A percentile compares a stretch with the other conserved stretches of the same genome.
phyloP scores from a whole-genome alignment of 1,140 invertebrate species.

The Camponotus floridanus region DNA sequence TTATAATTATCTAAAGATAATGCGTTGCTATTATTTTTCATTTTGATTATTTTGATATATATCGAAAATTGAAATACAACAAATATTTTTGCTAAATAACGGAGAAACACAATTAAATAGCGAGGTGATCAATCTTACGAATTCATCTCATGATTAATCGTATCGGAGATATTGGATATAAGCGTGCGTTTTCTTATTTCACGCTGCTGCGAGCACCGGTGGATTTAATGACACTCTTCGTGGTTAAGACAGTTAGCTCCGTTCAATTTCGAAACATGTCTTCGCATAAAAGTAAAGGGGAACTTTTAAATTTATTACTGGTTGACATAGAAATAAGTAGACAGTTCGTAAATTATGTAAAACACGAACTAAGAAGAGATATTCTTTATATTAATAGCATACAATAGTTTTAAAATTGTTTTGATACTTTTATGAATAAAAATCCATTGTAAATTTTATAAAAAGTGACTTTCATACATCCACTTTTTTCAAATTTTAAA shows the following conservation, averaged over 20 bases:
- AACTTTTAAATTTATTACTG: conserved; percentile 35
- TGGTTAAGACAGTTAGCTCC: background rate
- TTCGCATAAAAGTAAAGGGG: conserved; percentile 15
- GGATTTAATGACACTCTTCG: conserved; percentile 1
- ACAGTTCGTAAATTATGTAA: background rate
- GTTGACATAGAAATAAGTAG: background rate
- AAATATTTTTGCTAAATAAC: conserved; percentile 16
- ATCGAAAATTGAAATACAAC: background rate
- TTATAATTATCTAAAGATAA: conserved; percentile 24
- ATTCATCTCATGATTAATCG: background rate
- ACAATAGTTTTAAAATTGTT: background rate
- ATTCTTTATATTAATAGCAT: background rate
- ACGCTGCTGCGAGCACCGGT: background rate
- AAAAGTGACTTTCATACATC: background rate
- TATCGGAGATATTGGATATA: background rate
- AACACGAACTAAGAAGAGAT: background rate
- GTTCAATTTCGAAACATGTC: background rate
- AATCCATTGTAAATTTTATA: background rate
- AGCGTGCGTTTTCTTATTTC: background rate
- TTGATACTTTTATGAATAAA: background rate
- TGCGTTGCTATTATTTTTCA: background rate
- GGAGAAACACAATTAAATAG: background rate
- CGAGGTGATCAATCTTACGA: background rate
- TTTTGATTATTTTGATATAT: background rate
- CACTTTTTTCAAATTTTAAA: background rate